Evolutionary conservation across 2,113 vertebrate genomes (phyloP), one percentile per base, ranked within the genome.

Genomic region (Austrofundulus limnaeus): DNA sequence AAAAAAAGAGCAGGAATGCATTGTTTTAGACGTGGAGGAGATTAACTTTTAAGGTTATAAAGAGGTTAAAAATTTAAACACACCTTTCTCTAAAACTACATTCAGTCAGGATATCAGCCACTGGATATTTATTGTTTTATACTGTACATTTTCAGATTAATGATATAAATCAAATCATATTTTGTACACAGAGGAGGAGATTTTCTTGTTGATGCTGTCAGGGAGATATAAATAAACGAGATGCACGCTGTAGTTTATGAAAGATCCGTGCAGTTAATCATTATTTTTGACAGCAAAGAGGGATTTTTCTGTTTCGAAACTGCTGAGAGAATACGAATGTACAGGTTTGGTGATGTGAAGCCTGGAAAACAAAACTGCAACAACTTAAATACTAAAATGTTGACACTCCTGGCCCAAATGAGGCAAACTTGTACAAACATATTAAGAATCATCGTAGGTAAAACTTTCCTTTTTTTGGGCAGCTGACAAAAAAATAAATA

Each of bases 91-190:
- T 72, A 63, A 69, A 71, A 72, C 47, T 10, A 31, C 65, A 75
- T 66, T 73, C 54, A 41, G 76, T 81, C 65, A 81, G 80, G 74
- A 80, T 57, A 75, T 75, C 54, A 75, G 50, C 74, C 67, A 74
- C 71, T 87, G 71, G 79, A 65, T 89, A 87, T 90, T 88, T 88
- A 85, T 81, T 87, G 85, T 34, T 88, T 88, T 80, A 80, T 87
- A 85, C 64, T 85, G 80, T 85, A 88, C 61, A 85, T 85, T 84
- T 83, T 65, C 68, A 86, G 31, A 50, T 41, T 58, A 75, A 62
- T 54, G 63, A 37, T 75, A 55, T 70, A 54, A 66, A 68, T 78
- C 67, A 57, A 71, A 70, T 66, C 57, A 38, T 84, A 85, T 84
- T 87, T 90, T 87, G 41, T 87, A 82, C 67, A 21, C 43, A 70